Percentiles rank a stretch among this genome's conserved stretches.
These are phyloP conservation scores for Bubo blakistoni DNA, from an alignment of 2,113 vertebrate genomes.

Conservation along the genomic window DNA sequence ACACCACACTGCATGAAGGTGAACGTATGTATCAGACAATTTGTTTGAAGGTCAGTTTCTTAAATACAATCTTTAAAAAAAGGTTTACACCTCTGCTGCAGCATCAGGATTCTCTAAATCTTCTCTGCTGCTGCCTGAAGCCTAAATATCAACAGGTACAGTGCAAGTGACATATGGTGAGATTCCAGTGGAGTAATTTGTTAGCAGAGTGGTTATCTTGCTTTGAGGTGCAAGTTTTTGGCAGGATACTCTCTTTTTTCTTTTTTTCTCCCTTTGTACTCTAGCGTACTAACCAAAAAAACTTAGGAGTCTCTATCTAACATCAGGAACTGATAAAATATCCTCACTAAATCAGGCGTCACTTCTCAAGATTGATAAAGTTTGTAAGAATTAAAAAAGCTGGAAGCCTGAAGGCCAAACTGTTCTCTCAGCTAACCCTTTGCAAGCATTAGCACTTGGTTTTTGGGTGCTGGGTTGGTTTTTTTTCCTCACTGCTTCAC, in stretches of 20 bases:
- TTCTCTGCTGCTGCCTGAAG: background rate
- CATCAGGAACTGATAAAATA: background rate
- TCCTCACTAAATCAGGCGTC: background rate
- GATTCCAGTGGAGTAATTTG: conserved; percentile 33
- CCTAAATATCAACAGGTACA: conserved; percentile 48
- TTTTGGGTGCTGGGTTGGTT: background rate
- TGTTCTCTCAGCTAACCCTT: background rate
- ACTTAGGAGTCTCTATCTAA: background rate
- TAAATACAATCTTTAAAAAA: background rate
- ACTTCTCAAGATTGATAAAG: background rate
- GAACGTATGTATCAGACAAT: background rate
- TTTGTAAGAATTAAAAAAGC: background rate
- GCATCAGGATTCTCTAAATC: background rate
- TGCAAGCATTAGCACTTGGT: background rate
- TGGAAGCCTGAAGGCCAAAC: background rate
- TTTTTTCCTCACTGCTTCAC: background rate
- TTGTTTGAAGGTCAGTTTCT: background rate
- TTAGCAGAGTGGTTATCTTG: conserved; percentile 33
- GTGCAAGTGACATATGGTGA: conserved; percentile 34
- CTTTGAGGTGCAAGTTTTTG: conserved; percentile 31
- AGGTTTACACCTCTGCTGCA: background rate
- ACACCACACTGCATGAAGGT: background rate
- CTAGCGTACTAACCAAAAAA: background rate
- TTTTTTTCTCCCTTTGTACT: background rate
- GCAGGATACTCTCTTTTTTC: background rate